Evolutionary conservation across 2,888 invertebrate genomes (phyloP), one percentile per base, ranked within the genome.

Genomic region (Teinopalpus imperialis): DNA sequence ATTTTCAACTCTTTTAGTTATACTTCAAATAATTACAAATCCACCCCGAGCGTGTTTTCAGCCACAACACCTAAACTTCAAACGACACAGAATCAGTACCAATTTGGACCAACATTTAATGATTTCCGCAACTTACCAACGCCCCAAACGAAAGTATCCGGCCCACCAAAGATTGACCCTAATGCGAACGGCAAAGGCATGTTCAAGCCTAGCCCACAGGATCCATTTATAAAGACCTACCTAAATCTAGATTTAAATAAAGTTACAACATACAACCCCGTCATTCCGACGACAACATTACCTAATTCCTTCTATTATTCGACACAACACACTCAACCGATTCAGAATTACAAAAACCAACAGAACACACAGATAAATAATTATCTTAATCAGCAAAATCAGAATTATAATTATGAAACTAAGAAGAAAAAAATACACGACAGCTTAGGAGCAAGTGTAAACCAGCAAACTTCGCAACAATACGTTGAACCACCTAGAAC

Each of bases 161-260:
- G 66, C 1, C 68, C 78, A 8, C 66, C 70, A 3, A 85, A 87
- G 54, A 74, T 81, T 36, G 82, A 87, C 48, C 80, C 82, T 5
- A 86, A 85, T 45, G 73, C 69, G 4, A 71, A 69, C 49, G 61
- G 57, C 9, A 81, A 83, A 56, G 61, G 61, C 26, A 59, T 55
- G 1, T 89, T 90, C 53, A 88, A 87, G 48, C 76, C 89, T 1
- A 89, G 89, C 49, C 87, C 86, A 1, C 81, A 86, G 49, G 89
- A 90, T 60, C 88, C 86, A 1, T 85, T 86, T 54, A 58, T 60
- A 4, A 85, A 83, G 57, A 71, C 71, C 31, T 63, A 67, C 37
- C 74, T 69, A n/a, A 74, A 66, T 36, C 34, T 56, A 18, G 65
- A 74, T 42, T 67, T 63, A 31, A 81, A 81, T 46, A 80, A 79